Base-by-base conservation (phyloP, 35 echinoderm and acorn worm species). In the Acanthaster planci region DNA sequence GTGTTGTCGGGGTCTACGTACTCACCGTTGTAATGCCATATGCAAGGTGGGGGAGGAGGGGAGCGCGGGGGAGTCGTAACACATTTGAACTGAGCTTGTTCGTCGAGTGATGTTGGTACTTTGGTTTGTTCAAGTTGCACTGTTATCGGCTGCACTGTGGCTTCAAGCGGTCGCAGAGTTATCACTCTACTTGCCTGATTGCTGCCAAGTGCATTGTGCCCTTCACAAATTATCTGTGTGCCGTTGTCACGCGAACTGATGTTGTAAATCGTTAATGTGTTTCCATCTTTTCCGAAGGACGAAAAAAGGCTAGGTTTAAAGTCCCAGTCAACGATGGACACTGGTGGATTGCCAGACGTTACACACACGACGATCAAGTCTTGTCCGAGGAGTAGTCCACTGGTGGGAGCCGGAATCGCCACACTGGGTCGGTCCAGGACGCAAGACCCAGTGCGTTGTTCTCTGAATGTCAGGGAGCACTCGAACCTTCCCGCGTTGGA, bases 191-290 rank as follows among this genome's bases (percentile, higher is more conserved):
- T 35, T 68, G 60, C 60, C 14, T 0, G 23, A 68, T 34, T 68
- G 1, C 60, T 26, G 34, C 60, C 60, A 6, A 68, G 12, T 68
- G 60, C 60, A 34, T 68, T 68, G 23, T 68, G 60, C 29, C 60
- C 60, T 26, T 68, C 60, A 27, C 60, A 68, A 4, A 27, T 68
- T 26, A 68, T 68, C 34, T 27, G 23, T 23, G 60, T 68, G 21
- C 60, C 60, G 23, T 68, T 68, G 60, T 68, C 60, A 27, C 23
- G 60, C 12, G 60, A 68, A 14, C 23, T 68, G 60, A 68, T 68
- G 29, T 27, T 68, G 23, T 26, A 22, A 12, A 68, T 68, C 23
- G 23, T 26, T 14, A 68, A 26, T 27, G 29, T 26, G 0, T 0
- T 1, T 34, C 27, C 60, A 22, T 35, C 27, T 1, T 30, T 34